A percentile compares a stretch with the other conserved stretches of the same genome.
phyloP scores from a whole-genome alignment of 2,797 vertebrate genomes.

The Furcifer pardalis region DNA sequence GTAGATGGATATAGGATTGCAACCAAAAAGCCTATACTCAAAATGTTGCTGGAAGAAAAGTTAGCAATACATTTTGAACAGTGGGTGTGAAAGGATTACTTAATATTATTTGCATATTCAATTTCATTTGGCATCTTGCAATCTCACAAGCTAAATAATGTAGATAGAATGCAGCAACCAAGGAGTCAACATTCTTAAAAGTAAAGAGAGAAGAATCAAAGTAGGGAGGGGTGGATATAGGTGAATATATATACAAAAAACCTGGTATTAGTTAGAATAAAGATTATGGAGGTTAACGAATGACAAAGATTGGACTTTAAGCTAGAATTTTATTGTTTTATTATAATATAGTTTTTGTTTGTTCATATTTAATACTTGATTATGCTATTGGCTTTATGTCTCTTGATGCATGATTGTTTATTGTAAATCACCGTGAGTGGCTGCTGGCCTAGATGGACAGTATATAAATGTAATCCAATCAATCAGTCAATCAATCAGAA shows the following conservation, averaged over 20 bases:
- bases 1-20: neutral
- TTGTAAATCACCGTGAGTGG: too few relatives aligned
- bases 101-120: too few relatives aligned
- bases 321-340: too few relatives aligned
- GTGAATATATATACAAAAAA: neutral
- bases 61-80: neutral
- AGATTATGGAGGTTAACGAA: neutral
- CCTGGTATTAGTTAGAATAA: neutral
- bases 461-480: too few relatives aligned
- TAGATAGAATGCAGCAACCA: neutral
- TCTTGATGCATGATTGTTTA: too few relatives aligned
- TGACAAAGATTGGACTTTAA: neutral
- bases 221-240: neutral
- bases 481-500: too few relatives aligned
- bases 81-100: too few relatives aligned
- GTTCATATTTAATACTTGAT: too few relatives aligned
- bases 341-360: too few relatives aligned
- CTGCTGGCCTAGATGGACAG: too few relatives aligned
- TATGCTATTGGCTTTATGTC: too few relatives aligned
- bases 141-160: neutral
- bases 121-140: neutral
- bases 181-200: neutral
- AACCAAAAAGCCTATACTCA: neutral
- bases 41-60: neutral
- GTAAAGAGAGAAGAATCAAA: neutral